Evolutionary conservation across 2,888 invertebrate species (phyloP).

Genomic region (Liopterus haemorrhoidalis): DNA sequence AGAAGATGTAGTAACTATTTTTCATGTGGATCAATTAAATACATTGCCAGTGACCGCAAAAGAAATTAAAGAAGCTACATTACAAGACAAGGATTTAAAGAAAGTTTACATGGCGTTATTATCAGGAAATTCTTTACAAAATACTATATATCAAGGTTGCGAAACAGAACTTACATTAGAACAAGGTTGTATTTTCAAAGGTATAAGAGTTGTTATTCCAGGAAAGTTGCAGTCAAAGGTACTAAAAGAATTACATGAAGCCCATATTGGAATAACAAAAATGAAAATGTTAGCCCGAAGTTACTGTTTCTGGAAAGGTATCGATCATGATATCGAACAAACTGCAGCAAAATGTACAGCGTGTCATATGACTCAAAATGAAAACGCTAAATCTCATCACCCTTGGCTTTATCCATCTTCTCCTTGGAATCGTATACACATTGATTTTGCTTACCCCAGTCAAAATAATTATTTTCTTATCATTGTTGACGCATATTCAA

Average conservation of each 20-base stretch:
- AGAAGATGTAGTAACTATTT: conserved; percentile 1
- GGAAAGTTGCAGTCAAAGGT: conserved; percentile 1
- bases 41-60: conserved; percentile 2
- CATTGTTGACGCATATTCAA: conserved; percentile 22
- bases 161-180: conserved; percentile 1
- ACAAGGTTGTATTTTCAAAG: conserved; percentile 24
- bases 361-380: conserved; percentile 17
- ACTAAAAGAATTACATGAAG: conserved; percentile 20
- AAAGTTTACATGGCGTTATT: conserved; percentile 2
- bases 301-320: conserved; percentile 26
- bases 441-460: conserved; percentile 27
- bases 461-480: conserved; percentile 25
- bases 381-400: conserved; percentile 9
- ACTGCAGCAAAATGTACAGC: conserved; percentile 9
- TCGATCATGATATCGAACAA: conserved; percentile 24
- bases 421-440: conserved; percentile 29
- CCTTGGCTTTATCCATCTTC: conserved; percentile 27
- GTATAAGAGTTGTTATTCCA: conserved; percentile 14
- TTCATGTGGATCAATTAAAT: conserved; percentile 4
- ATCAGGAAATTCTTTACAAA: not conserved
- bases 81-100: not conserved
- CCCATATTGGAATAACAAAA: conserved; percentile 21
- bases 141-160: conserved; percentile 3
- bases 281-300: conserved; percentile 25
- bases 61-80: not conserved